Base-by-base conservation (phyloP, 2,797 vertebrate species). In the Rhynchotus rufescens region DNA sequence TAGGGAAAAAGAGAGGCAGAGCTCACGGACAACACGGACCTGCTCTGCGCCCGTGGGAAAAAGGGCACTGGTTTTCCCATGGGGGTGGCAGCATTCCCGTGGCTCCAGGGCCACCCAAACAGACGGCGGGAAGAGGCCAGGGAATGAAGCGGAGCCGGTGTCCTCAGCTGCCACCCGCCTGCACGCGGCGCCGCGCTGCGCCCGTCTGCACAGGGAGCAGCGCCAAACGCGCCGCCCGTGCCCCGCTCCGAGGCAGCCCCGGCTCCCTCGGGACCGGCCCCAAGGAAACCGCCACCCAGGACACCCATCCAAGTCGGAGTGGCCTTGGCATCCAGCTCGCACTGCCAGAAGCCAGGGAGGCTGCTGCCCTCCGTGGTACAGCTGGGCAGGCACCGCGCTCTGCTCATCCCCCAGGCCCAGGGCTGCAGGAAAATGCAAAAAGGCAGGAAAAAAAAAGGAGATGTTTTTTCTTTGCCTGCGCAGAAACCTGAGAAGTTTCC, bases 141-240 rank as follows among this genome's bases (percentile, higher is more conserved):
- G 30, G 62, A 40, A 47, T 2, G 32, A 52, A 15, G 80, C 60
- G 0, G 79, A 80, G 62, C 73, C 83, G 30, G 34, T 77, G 95
- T 95, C 95, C 95, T 96, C 94, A 91, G 90, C 93, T 91, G 95
- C 86, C 86, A 2, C 84, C 88, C 80, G 2, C 84, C 88, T 36
- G 2, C 69, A 64, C 23, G 17, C 0, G 88, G 25, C 69, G 77
- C 89, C 83, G 92, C 74, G 74, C 90, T 25, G 68, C 68, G 52
- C 15, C 40, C 45, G 72, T 11, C 84, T 93, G 0, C 64, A 86
- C 10, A 88, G 78, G 92, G 61, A 76, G 3, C n/a, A 16, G 20
- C 56, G 92, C 90, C 93, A 92, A 45, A 81, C 5, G 62, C 9
- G 7, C 30, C 69, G 3, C 86, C n/a, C 4, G 84, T 34, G 76